Base-by-base conservation (phyloP, 2,888 invertebrate genomes). In the Papilio demoleus region DNA sequence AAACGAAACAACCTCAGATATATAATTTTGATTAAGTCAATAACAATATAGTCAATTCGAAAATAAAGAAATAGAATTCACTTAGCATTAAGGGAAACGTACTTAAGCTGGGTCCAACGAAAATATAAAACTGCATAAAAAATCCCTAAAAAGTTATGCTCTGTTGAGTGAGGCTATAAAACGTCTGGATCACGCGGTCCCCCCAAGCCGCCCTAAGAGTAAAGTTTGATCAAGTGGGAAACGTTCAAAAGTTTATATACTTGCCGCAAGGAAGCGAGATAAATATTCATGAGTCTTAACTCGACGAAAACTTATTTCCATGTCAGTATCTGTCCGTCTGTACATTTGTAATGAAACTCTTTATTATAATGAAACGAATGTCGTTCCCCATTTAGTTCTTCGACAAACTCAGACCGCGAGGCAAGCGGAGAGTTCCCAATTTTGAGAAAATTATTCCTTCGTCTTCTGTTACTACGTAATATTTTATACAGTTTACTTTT, bases 221-320 rank as follows among this genome's bases (percentile, higher is more conserved):
- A 83, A 91, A 90, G 88, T 91, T 90, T 88, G 89, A 91, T 90
- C 88, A 88, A 90, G 88, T 90, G 87, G 84, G 87, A 89, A 87
- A 87, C 85, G 84, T 86, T 87, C 82, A 84, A 84, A 89, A 92
- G 87, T 91, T 90, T 86, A 81, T 81, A 84, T 82, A 86, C 74
- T 70, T 65, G 80, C 85, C 89, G 85, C 77, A 83, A 84, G 87
- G 85, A 86, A 82, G 78, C 77, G 82, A 86, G 86, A 91, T 92
- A 89, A 91, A 91, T 92, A 92, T 91, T 92, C 91, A 92, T 90
- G 89, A 90, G 88, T 76, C 80, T 87, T 86, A 88, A 90, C 88
- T 89, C 80, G 77, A 73, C 59, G 82, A 83, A 88, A 91, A 90
- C 86, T 90, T 90, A 90, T 89, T 90, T 90, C 81, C 82, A 86